Conservation (phyloP, 37 sponge, comb jelly and placozoan genomes). For the Corticium candelabrum region DNA sequence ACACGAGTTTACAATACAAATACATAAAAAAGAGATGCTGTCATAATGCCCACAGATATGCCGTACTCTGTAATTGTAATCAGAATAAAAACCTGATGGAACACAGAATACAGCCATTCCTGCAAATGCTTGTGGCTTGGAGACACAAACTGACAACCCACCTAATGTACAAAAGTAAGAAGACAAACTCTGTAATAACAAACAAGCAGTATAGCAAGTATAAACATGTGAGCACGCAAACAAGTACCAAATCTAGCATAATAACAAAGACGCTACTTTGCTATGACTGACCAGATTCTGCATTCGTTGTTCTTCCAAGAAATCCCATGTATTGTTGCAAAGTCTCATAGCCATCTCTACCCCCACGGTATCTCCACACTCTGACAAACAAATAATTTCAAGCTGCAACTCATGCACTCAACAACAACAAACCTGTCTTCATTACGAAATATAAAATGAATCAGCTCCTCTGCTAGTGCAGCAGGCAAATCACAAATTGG, state of each 20-base stretch:
- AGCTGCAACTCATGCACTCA: background rate
- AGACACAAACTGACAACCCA: too few relatives aligned
- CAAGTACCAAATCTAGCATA: too few relatives aligned
- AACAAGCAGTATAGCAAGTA: too few relatives aligned
- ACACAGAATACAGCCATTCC: too few relatives aligned
- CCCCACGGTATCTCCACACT: constrained; percentile 79
- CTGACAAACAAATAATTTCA: constrained; percentile 14
- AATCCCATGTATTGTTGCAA: constrained; percentile 74
- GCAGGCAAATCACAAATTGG: constrained; percentile 18
- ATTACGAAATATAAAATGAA: constrained; percentile 72
- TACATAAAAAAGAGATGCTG: too few relatives aligned
- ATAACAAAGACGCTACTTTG: background rate
- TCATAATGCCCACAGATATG: too few relatives aligned
- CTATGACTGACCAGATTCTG: background rate
- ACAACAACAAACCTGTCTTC: constrained; percentile 62
- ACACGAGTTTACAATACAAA: background rate
- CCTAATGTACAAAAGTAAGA: too few relatives aligned
- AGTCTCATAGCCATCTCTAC: constrained; percentile 68
- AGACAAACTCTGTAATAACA: too few relatives aligned
- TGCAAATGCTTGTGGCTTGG: too few relatives aligned
- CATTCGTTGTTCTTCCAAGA: constrained; percentile 10
- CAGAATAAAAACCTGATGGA: too few relatives aligned
- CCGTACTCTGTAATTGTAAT: too few relatives aligned
- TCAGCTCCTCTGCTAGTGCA: constrained; percentile 50
- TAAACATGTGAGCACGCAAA: too few relatives aligned